phyloP scores from a whole-genome alignment of 1,140 invertebrate genomes.

The Diorhabda elongata region DNA sequence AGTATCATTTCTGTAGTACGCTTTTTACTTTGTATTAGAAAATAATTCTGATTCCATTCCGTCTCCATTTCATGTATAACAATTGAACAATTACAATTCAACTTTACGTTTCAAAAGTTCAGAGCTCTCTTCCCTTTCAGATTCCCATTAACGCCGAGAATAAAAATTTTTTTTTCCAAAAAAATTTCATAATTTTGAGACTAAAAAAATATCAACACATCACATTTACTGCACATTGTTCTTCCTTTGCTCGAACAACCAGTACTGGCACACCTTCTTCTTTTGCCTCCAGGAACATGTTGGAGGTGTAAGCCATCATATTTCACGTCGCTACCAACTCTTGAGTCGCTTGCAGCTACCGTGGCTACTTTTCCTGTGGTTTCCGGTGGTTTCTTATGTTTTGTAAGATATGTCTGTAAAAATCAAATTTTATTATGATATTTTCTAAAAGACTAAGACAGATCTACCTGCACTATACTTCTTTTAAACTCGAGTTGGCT shows the following conservation, averaged over 20 bases:
- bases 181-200: neutral
- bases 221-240: too few relatives aligned
- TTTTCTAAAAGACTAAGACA: conserved; percentile 1
- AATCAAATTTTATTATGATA: neutral
- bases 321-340: too few relatives aligned
- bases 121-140: neutral
- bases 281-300: neutral
- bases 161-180: neutral
- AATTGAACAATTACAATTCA: neutral
- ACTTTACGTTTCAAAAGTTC: neutral
- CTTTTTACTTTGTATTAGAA: too few relatives aligned
- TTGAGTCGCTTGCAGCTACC: neutral
- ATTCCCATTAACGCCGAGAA: neutral
- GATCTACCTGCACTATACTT: conserved; percentile 20
- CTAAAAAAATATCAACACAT: neutral
- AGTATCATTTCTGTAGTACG: too few relatives aligned
- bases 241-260: too few relatives aligned
- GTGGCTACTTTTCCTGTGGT: neutral
- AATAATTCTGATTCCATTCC: too few relatives aligned
- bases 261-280: too few relatives aligned
- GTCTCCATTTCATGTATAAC: too few relatives aligned
- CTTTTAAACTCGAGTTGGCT: conserved; percentile 34
- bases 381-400: neutral
- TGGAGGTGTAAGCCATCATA: too few relatives aligned
- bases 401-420: too few relatives aligned